Evolutionary conservation across 2,797 vertebrate species (phyloP), one percentile per base, ranked within the genome.

Genomic region (Phoebastria nigripes): DNA sequence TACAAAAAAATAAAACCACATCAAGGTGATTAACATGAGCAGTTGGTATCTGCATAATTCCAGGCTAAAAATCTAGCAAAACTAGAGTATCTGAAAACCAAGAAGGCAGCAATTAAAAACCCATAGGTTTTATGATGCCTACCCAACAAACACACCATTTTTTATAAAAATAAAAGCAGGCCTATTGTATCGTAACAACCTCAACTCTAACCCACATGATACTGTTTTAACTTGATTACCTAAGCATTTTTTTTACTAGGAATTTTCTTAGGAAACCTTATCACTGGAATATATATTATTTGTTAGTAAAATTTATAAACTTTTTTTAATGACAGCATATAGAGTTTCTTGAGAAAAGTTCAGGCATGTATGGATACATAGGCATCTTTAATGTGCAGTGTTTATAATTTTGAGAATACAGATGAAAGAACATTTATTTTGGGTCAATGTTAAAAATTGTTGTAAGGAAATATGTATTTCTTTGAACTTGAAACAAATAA

Each of bases 401-500:
- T 95, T 93, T 93, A 51, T 66, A 69, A 79, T 42, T 63, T 39
- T 88, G 41, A 93, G 56, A 77, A 82, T 22, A 31, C 15, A 73
- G 66, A 94, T 81, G 46, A 96, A 97, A 94, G 80, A 91, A 72
- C 39, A 66, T 82, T 96, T 95, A 96, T 96, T 96, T 90, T 3
- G 10, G 69, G 87, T 95, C 72, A 73, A 56, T 26, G 62, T 87
- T 86, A 66, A 56, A 95, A 95, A 77, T 20, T 41, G n/a, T 59
- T 66, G 28, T 51, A 41, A 96, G 95, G 85, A 94, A 97, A 93
- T 61, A 87, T 42, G 81, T 91, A 87, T 90, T 93, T 93, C 90
- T 96, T 96, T 96, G 95, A 96, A 96, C 85, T 42, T 77, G 35
- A 87, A 96, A 91, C 80, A 94, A 95, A 47, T n/a, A 89, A 47